A percentile compares a stretch with the other conserved stretches of the same genome.
Conservation (phyloP, 30 jellyfish, hydroid and myxozoan species). For the Morbakka virulenta region DNA sequence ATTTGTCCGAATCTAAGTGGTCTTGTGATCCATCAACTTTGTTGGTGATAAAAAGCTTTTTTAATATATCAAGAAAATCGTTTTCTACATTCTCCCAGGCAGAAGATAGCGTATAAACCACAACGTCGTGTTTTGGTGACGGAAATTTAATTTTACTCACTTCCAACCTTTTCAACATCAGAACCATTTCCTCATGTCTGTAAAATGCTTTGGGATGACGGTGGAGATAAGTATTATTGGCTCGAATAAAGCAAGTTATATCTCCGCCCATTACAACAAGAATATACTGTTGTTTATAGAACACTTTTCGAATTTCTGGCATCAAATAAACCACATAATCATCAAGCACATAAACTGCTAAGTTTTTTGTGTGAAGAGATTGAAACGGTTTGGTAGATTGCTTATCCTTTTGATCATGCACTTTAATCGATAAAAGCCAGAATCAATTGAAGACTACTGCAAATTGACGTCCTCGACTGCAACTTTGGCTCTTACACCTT, state of each 20-base stretch:
- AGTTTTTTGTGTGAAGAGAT: no score
- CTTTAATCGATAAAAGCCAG: no score
- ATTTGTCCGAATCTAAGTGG: conserved; percentile 35
- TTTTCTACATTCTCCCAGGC: conserved; percentile 28
- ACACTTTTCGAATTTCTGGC: neutral
- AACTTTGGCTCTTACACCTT: no score
- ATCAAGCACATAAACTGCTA: no score
- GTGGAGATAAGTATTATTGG: no score
- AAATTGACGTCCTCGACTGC: no score
- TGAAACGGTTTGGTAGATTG: no score
- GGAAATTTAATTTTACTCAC: conserved; percentile 19
- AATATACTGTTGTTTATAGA: neutral
- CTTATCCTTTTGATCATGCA: no score
- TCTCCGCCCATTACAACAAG: neutral
- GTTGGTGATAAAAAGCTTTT: neutral
- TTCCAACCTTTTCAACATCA: conserved; percentile 41
- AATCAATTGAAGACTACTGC: no score
- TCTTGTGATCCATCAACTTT: conserved; percentile 36
- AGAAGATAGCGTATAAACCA: conserved; percentile 30
- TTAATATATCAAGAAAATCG: conserved; percentile 29
- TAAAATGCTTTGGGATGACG: no score
- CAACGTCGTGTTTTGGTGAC: conserved; percentile 17
- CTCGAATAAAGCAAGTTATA: conserved; percentile 1
- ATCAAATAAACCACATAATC: no score
- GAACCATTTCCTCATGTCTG: no score